Evolutionary conservation across 2,888 invertebrate genomes (phyloP).

Genomic region (Adineta ricciae): DNA sequence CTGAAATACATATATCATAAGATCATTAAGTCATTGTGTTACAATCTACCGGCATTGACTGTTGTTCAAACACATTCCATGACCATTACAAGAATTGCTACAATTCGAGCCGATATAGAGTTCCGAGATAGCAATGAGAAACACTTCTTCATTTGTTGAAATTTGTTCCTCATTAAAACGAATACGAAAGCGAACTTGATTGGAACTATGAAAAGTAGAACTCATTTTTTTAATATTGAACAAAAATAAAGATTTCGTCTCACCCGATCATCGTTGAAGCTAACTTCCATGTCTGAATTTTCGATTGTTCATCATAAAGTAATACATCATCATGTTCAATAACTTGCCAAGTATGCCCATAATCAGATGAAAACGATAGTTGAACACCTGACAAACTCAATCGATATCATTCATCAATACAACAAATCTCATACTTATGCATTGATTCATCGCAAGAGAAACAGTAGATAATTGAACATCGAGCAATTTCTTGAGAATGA

Average conservation of each 20-base stretch:
- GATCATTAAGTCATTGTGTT: too few species aligned
- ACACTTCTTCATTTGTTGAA: neutral
- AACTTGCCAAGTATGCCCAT: neutral
- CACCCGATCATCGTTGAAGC: neutral
- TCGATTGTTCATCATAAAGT: neutral
- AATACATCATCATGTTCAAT: neutral
- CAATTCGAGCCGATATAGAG: neutral
- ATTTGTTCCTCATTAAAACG: neutral
- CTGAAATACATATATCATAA: neutral
- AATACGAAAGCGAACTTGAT: conserved; percentile 17
- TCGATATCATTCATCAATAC: neutral
- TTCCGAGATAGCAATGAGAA: neutral
- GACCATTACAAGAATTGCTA: conserved; percentile 10
- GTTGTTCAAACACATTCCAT: neutral
- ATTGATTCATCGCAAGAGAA: neutral
- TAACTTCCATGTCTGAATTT: neutral
- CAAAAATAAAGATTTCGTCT: neutral
- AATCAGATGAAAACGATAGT: neutral
- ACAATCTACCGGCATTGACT: neutral
- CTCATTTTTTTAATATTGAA: neutral
- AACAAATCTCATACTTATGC: neutral
- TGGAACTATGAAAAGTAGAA: neutral
- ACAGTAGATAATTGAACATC: neutral
- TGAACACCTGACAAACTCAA: neutral
- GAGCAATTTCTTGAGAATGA: neutral